These are phyloP conservation scores for Felis chaus DNA, from an alignment of 2,113 vertebrate species.

Conservation along the genomic window DNA sequence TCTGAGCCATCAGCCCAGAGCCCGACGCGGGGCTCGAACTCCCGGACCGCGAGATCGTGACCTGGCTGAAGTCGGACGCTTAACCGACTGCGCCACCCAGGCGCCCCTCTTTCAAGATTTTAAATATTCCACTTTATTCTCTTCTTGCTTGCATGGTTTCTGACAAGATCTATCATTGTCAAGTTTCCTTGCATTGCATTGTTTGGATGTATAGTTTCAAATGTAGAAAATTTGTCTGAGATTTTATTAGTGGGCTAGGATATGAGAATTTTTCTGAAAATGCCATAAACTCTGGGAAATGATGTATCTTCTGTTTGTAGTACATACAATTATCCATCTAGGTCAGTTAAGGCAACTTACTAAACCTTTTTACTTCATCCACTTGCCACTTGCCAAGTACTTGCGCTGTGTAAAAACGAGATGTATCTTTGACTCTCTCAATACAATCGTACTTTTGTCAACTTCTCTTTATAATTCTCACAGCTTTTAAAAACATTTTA, in stretches of 20 bases:
- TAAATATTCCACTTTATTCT: constrained; percentile 38
- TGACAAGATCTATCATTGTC: background rate
- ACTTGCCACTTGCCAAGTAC: background rate
- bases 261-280: constrained; percentile 21
- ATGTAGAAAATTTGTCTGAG: background rate
- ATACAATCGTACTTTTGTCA: background rate
- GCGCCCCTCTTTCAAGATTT: background rate
- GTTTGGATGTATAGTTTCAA: background rate
- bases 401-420: background rate
- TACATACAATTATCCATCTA: background rate
- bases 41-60: no score
- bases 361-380: background rate
- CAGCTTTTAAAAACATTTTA: constrained; percentile 26
- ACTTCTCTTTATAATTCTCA: background rate
- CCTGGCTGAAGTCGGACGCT: no score
- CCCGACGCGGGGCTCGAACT: no score
- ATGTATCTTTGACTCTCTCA: background rate
- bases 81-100: no score
- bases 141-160: background rate
- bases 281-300: background rate
- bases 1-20: no score
- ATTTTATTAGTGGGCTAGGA: background rate
- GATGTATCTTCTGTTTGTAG: background rate
- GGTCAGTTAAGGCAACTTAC: background rate
- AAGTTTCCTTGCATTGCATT: background rate